Base-by-base conservation (phyloP, 1,140 invertebrate genomes). In the Stegodyphus mimosarum region DNA sequence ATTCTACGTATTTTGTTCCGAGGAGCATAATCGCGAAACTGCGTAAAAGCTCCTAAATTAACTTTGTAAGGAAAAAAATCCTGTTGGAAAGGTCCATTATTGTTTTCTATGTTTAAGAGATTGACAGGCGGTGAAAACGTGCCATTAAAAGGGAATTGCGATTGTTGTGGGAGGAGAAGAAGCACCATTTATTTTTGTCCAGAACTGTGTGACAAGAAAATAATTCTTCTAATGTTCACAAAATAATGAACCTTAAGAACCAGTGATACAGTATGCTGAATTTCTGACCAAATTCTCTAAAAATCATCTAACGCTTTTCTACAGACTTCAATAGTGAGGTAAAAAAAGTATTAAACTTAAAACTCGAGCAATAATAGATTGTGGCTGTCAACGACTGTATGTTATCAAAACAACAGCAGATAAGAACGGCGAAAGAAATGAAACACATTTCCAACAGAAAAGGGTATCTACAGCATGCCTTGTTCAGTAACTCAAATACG, bases 311-410 rank as follows among this genome's bases (percentile, higher is more conserved):
- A 48, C 6, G 66, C 52, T 51, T 69, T 69, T 48, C 6, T 69
- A 69, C 66, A 69, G 66, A 69, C 66, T 2, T 18, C 5, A 18
- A 48, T 2, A 69, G 66, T 69, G 66, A 69, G 66, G n/a, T 2
- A 17, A 5, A 5, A 17, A 17, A n/a, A 69, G 17, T 69, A n/a
- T 18, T 18, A 69, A 69, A 69, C 66, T 2, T 69, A 17, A 69
- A 69, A 5, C 33, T 69, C n/a, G 66, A 69, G 66, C 66, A 69
- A 69, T 69, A n/a, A 69, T 69, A 69, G 6, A 69, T 69, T 69
- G 3, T 9, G 3, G 3, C 66, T 69, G 9, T 11, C 66, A 69
- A 5, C 9, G 66, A 69, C 6, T 5, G 9, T 69, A 69, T 69
- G 6, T 69, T 48, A 2, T 6, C n/a, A 69, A 69, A 48, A 69